Evolutionary conservation across 2,113 vertebrate genomes (phyloP), one percentile per base, ranked within the genome.

Genomic region (Cariama cristata): DNA sequence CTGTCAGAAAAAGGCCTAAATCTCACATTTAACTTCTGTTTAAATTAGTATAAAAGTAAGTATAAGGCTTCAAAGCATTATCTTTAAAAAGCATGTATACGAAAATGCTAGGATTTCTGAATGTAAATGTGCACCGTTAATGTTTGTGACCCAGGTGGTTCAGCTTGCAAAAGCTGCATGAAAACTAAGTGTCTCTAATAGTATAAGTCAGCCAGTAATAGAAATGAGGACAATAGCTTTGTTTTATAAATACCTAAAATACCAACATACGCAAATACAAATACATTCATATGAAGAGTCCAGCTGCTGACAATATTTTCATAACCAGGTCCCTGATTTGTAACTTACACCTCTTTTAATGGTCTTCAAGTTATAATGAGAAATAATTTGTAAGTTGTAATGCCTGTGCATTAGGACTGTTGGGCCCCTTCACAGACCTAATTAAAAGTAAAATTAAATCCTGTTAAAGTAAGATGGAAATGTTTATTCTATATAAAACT

Each of bases 401-500:
- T 93, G 82, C 80, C 94, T 86, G 12, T 95, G 94, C 80, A 64
- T 79, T n/a, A 79, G 73, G 85, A 87, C 87, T 92, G 90, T 58
- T 45, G 79, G 92, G 86, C 73, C 96, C 66, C 91, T 94, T 96
- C 44, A 44, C 45, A 40, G 96, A 96, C 95, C 95, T 88, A 96
- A 97, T 94, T 96, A 94, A 94, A 98, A 96, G 96, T 94, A 90
- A 94, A 84, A 90, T 97, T 90, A 98, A 97, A 93, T 96, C 79
- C 96, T 74, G 91, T 96, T 97, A 94, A 97, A 98, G 83, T 79
- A 95, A 91, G 93, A 95, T 59, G 67, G 95, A 97, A 91, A 71
- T 88, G 93, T 88, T 93, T 95, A 88, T 86, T 94, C 64, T 72
- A 22, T 67, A 56, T 86, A 56, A 89, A 92, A 49, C 68, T 40